phyloP scores from a whole-genome alignment of 2,113 vertebrate genomes.

The Saccopteryx bilineata region DNA sequence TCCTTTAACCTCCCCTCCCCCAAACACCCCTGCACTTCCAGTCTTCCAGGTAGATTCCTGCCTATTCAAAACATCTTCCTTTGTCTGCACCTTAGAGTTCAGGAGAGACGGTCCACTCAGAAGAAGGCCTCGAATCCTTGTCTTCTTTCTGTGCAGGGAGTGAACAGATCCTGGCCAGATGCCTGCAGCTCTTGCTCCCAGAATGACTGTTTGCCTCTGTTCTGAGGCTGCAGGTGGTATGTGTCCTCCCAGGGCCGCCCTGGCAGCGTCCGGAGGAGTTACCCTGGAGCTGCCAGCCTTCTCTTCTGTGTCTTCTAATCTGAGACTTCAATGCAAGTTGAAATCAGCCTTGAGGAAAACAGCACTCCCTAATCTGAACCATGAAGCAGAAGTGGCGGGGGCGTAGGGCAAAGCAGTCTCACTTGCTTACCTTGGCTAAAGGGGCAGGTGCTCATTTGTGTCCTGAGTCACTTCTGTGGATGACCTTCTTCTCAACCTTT shows the following conservation, averaged over 20 bases:
- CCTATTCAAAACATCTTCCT: background rate
- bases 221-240: background rate
- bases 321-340: background rate
- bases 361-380: background rate
- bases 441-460: background rate
- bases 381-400: background rate
- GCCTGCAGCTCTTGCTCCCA: background rate
- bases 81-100: background rate
- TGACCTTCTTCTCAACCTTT: background rate
- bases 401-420: background rate
- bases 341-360: background rate
- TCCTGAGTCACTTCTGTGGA: background rate
- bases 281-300: background rate
- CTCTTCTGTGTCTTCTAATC: background rate
- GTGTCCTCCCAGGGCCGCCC: background rate
- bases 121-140: background rate
- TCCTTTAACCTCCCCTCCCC: conserved; percentile 66
- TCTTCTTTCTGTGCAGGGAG: background rate
- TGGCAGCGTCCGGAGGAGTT: background rate
- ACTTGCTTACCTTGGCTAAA: background rate
- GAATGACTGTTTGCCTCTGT: background rate
- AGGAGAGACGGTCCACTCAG: background rate
- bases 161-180: background rate
- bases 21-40: background rate
- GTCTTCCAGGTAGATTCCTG: background rate